Base-by-base conservation (phyloP, 2,113 vertebrate genomes). In the Pedionomus torquatus region DNA sequence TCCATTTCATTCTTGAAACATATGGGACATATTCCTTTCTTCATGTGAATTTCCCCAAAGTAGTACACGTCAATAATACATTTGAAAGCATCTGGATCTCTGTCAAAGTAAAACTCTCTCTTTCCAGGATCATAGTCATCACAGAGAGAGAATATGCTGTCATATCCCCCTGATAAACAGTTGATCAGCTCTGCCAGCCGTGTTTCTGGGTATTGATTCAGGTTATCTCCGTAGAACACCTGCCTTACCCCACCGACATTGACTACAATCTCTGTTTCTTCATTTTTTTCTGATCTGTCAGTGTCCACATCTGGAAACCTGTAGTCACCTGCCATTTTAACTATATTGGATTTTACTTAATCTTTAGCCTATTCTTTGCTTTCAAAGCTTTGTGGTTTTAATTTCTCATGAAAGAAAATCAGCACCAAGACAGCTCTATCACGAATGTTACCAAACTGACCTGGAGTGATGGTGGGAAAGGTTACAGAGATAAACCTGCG, bases 1-100 rank as follows among this genome's bases (percentile, higher is more conserved):
- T 99, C 99, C 99, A 99, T 99, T 96, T 99, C 99, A 90, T 99
- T 99, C 95, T 99, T 98, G 98, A 99, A 99, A 91, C 99, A 99
- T 82, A 99, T 99, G 44, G 99, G 99, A 57, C 99, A 99, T 83
- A 99, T 99, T 17, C 99, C 99, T 86, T 98, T 98, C 96, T 99
- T 99, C 98, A 99, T 99, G 96, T 99, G 99, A 65, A 99, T 98
- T 95, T 99, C 99, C 24, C 98, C 99, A 11, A 99, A 99, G 85
- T 99, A 99, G 93, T 99, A 99, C 7, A 99, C 98, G 5, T 99
- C 99, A 16, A 99, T 96, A 87, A 99, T 99, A 93, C 99, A 99
- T 97, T 98, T 99, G 97, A 99, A 99, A 43, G 99, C 98, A 71
- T 99, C 99, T 1, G 99, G 99, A 96, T 99, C 99, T 80, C 99